phyloP scores from a whole-genome alignment of 2,888 invertebrate genomes.

The Melangyna quadrimaculata region DNA sequence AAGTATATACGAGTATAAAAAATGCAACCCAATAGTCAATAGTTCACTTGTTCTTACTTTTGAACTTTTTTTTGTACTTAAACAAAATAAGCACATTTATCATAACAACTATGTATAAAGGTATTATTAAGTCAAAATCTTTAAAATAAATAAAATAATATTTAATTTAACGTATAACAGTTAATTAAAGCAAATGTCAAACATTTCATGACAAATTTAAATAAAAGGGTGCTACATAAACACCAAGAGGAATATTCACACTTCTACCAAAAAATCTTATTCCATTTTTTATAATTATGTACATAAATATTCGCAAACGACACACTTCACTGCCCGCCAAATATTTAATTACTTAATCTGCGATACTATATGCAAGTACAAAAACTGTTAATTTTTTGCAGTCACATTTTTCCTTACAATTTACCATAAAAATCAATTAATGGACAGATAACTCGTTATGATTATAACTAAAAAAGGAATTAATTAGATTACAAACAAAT shows the following conservation, averaged over 20 bases:
- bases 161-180: too few species aligned
- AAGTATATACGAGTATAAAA: too few species aligned
- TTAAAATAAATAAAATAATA: too few species aligned
- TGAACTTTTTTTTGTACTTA: too few species aligned
- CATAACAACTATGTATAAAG: too few species aligned
- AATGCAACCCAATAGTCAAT: too few species aligned
- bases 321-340: constrained; percentile 12
- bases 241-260: background rate
- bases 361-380: background rate
- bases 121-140: too few species aligned
- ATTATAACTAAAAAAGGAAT: background rate
- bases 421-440: background rate
- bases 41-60: too few species aligned
- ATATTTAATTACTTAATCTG: background rate
- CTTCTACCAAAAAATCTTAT: background rate
- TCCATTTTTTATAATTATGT: background rate
- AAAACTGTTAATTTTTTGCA: background rate
- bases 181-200: background rate
- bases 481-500: background rate
- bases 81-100: too few species aligned
- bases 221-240: background rate
- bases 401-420: background rate
- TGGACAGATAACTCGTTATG: background rate
- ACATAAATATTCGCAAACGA: background rate
- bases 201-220: background rate